Percentiles rank a stretch among this genome's conserved stretches.
These are phyloP conservation scores for Choloepus hoffmanni DNA, from an alignment of 2,113 vertebrate species.

Conservation along the genomic window DNA sequence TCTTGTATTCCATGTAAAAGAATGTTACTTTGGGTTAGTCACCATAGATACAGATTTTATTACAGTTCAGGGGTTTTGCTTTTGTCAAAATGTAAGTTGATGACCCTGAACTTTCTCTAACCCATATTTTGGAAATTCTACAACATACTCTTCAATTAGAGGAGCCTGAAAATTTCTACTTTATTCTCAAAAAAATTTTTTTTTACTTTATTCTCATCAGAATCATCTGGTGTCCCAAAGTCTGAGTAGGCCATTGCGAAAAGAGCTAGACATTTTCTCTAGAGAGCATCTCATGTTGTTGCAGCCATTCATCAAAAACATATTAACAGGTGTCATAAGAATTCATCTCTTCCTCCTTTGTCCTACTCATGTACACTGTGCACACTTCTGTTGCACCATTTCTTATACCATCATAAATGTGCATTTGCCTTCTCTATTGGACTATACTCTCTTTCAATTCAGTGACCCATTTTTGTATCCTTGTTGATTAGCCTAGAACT, in stretches of 20 bases:
- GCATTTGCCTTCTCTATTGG: not conserved
- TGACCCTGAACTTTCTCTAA: not conserved
- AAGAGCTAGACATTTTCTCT: not conserved
- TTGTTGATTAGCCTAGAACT: not conserved
- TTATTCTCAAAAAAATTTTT: not conserved
- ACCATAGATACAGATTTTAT: constrained; percentile 4
- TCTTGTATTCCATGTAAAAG: constrained; percentile 10
- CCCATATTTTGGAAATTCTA: not conserved
- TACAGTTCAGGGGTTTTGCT: not conserved
- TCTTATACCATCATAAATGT: not conserved
- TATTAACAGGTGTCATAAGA: not conserved
- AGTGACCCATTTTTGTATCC: not conserved
- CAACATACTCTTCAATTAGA: not conserved
- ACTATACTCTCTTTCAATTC: not conserved
- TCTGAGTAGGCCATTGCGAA: not conserved
- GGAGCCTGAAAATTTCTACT: not conserved
- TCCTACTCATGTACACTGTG: not conserved
- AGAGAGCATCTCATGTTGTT: not conserved
- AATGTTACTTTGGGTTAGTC: not conserved
- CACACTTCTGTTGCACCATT: not conserved
- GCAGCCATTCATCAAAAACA: not conserved
- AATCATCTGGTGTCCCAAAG: not conserved
- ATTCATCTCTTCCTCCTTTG: not conserved
- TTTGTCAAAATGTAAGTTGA: constrained; percentile 5
- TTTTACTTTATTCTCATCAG: not conserved